Conservation (phyloP, 2,888 invertebrate species). For the Troglohyphantes excavatus region DNA sequence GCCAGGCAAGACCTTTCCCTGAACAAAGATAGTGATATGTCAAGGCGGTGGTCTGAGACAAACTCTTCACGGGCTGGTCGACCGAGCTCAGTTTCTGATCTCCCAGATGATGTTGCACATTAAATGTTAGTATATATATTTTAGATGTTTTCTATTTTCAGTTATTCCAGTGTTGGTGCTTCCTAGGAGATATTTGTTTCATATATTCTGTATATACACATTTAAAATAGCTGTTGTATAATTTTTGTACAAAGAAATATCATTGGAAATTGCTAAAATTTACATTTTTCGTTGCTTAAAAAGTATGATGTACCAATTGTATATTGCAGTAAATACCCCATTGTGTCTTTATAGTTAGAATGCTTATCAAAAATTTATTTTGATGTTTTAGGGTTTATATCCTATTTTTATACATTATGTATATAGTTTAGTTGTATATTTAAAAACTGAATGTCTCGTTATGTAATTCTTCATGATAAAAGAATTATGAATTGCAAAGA, state of each 20-base stretch:
- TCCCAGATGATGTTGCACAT: conserved; percentile 72
- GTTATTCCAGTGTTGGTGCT: conserved; percentile 69
- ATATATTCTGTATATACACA: conserved; percentile 11
- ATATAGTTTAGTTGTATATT: conserved; percentile 13
- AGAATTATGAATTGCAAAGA: not conserved
- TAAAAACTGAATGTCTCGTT: not conserved
- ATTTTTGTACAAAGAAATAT: conserved; percentile 27
- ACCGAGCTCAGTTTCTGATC: conserved; percentile 78
- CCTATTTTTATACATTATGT: not conserved
- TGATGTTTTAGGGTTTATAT: not conserved
- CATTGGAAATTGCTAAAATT: not conserved
- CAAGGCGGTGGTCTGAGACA: conserved; percentile 79
- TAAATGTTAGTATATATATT: conserved; percentile 67
- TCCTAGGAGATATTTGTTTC: conserved; percentile 44
- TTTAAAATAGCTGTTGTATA: conserved; percentile 26
- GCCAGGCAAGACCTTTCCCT: conserved; percentile 64
- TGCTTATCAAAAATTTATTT: not conserved
- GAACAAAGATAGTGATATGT: conserved; percentile 75
- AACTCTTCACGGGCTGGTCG: conserved; percentile 72
- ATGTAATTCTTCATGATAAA: not conserved
- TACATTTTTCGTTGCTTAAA: not conserved
- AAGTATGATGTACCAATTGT: conserved; percentile 21
- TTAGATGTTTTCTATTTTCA: conserved; percentile 56
- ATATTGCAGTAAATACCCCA: not conserved
- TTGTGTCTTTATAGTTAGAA: not conserved